Evolutionary conservation across 2,888 invertebrate genomes (phyloP), one percentile per base, ranked within the genome.

Genomic region (Pandemis corylana): DNA sequence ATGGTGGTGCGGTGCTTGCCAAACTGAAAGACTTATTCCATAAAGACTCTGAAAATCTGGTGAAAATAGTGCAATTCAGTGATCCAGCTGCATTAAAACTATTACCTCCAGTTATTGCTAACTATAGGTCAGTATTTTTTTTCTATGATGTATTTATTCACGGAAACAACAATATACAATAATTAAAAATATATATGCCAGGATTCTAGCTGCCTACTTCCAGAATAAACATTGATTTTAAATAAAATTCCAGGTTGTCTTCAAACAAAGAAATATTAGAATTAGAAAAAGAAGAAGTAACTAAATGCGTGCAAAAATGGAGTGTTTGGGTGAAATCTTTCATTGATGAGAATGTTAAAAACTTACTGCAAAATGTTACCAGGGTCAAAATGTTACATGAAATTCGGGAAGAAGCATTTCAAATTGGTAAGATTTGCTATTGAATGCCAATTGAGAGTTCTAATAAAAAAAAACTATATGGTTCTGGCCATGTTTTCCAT

Each of bases 321-420:
- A 91, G 97, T 12, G 83, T 92, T 0, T 96, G 96, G 90, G 96
- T 97, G 13, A 91, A 95, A 77, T 92, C 94, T 2, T 95, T 96
- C 75, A 93, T 95, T 36, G 89, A 88, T 0, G 95, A 96, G 15
- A 94, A 96, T 61, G 93, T 96, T 0, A 95, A 95, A 78, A 92
- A 95, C 0, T 89, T 97, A 9, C 93, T 96, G 3, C 92, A 96
- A 76, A 94, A 97, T 68, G 95, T 97, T 5, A 95, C 96, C 4
- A 96, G 96, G 67, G 95, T 97, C 70, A 96, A 96, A 86, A 96
- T 96, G 0, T 90, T 97, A 76, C 96, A 97, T 80, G 96, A 96
- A 74, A 96, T 97, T 71, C 93, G 97, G 69, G 96, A 96, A 80
- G 96, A 97, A 80, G 96, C 96, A 0, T 94, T 96, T 69, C 95